phyloP scores from a whole-genome alignment of 2,888 invertebrate species.

The Melinaea marsaeus region DNA sequence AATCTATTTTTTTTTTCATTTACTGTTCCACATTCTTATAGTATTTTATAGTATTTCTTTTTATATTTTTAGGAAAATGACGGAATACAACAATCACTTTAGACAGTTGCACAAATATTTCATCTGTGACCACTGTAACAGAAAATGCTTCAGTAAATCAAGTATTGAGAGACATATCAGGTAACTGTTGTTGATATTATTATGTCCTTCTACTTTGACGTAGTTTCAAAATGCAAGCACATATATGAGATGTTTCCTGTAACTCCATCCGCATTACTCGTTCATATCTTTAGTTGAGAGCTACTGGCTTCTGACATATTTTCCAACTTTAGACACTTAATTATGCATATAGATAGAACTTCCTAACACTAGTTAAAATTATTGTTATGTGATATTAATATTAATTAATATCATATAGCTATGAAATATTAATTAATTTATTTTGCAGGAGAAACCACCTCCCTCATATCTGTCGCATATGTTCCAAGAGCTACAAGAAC shows the following conservation, averaged over 20 bases:
- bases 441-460: slow-evolving; percentile 14
- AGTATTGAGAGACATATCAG: slow-evolving; percentile 46
- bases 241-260: no score
- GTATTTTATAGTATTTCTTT: neutral
- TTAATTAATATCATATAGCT: no score
- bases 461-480: slow-evolving; percentile 39
- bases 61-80: slow-evolving; percentile 36
- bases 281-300: no score
- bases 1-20: no score
- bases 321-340: no score
- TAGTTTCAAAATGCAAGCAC: slow-evolving; percentile 32
- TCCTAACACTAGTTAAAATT: no score
- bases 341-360: no score
- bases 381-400: no score
- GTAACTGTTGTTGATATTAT: slow-evolving; percentile 36
- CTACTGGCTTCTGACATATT: no score
- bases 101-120: slow-evolving; percentile 38
- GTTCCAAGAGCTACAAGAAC: slow-evolving; percentile 35
- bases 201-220: slow-evolving; percentile 34
- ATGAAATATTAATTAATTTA: no score
- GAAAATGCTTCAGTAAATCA: slow-evolving; percentile 35
- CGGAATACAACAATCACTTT: slow-evolving; percentile 42
- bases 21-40: neutral
- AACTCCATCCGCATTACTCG: no score
- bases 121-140: slow-evolving; percentile 47